phyloP scores from a whole-genome alignment of 1,140 invertebrate species.

The Scylla paramamosain region DNA sequence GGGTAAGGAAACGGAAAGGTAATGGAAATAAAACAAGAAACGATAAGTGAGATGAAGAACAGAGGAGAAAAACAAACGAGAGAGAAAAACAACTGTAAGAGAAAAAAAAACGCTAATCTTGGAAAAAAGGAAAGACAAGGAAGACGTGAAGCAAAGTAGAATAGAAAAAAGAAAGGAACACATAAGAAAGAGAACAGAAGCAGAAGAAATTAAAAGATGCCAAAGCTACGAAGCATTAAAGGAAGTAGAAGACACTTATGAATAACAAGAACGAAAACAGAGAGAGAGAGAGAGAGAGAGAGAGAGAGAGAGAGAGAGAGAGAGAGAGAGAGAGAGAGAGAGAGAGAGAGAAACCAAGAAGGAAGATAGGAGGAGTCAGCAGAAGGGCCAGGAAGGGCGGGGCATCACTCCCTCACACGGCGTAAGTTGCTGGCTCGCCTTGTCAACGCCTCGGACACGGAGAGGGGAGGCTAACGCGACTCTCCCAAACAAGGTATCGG shows the following conservation, averaged over 20 bases:
- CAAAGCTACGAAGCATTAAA: too few species aligned
- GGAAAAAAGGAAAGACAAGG: too few species aligned
- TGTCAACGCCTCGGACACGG: background rate
- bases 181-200: background rate
- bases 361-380: background rate
- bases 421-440: background rate
- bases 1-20: background rate
- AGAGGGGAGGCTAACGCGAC: background rate
- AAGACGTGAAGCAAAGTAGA: too few species aligned
- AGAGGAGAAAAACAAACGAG: too few species aligned
- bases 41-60: too few species aligned
- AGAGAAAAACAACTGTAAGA: too few species aligned
- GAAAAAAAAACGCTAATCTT: too few species aligned
- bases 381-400: background rate
- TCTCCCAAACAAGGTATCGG: background rate
- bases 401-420: background rate
- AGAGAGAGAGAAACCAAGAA: background rate
- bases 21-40: too few species aligned
- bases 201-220: background rate
- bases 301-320: constrained; percentile 31
- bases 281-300: too few species aligned
- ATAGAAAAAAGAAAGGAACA: too few species aligned
- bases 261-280: too few species aligned
- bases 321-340: constrained; percentile 43
- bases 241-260: too few species aligned